Evolutionary conservation across 2,888 invertebrate genomes (phyloP).

Genomic region (Scelioninae gen. 1): DNA sequence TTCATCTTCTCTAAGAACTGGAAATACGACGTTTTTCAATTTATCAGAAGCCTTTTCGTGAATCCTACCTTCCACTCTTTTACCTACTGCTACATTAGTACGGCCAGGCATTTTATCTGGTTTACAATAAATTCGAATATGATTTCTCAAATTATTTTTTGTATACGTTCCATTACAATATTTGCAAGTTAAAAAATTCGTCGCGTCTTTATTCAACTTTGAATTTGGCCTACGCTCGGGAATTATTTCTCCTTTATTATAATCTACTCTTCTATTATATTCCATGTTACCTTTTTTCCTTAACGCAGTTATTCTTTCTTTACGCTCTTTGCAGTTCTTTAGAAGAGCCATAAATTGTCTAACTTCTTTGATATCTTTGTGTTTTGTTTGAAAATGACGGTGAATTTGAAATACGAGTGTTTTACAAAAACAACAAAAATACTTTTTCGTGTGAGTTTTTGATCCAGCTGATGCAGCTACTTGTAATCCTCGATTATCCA

Average conservation of each 20-base stretch:
- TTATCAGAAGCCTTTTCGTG: background rate
- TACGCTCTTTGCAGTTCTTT: background rate
- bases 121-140: background rate
- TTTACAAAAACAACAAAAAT: too few species aligned
- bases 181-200: background rate
- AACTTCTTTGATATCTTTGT: background rate
- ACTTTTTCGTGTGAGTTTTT: too few species aligned
- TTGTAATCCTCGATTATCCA: too few species aligned
- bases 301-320: background rate
- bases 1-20: background rate
- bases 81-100: background rate
- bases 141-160: constrained; percentile 12
- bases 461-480: too few species aligned
- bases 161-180: constrained; percentile 15
- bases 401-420: too few species aligned
- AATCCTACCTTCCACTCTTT: background rate
- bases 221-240: background rate
- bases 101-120: background rate
- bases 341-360: background rate
- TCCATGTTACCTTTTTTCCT: constrained; percentile 8
- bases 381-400: too few species aligned
- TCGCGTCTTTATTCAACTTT: background rate
- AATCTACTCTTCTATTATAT: background rate
- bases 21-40: background rate
- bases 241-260: constrained; percentile 6